Evolutionary conservation across 2,888 invertebrate species (phyloP), one percentile per base, ranked within the genome.

Genomic region (Muscina levida): DNA sequence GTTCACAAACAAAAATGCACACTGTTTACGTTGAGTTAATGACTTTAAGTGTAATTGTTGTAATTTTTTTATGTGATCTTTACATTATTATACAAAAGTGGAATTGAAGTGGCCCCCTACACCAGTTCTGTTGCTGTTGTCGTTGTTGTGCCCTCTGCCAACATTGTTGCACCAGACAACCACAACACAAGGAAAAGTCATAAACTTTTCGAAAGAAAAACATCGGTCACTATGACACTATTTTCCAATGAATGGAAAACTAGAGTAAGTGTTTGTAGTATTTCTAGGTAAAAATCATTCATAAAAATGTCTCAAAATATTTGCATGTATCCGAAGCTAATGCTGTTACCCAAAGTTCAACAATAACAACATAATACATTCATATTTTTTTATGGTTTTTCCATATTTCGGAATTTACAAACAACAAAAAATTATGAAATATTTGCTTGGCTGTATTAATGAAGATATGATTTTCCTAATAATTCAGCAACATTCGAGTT

Each of bases 1-100:
- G 44, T 48, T 48, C 59, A 8, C 17, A 8, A 15, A 42, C 26
- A 65, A 67, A 71, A 37, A n/a, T 62, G n/a, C n/a, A n/a, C n/a
- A n/a, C n/a, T 70, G 57, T 66, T 79, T 75, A 72, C 67, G 44
- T 72, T 44, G 62, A 72, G 48, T 57, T 76, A 76, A 72, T 76
- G 57, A 42, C 65, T 76, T 68, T 68, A 72, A 72, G 72, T 42
- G 48, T 48, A 62, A 62, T 75, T 70, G 15, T 57, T 46, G 37
- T 66, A 44, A 3, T 42, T 42, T 19, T 44, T 65, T 42, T n/a
- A 42, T 48, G 48, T 65, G 62, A 62, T 72, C 48, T 51, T 67
- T 68, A 11, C 42, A 17, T 13, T 51, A 48, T 44, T 56, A 57
- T 57, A 39, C 59, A 24, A 8, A 48, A 73, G 19, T 53, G 68